Evolutionary conservation across 2,888 invertebrate genomes (phyloP), one percentile per base, ranked within the genome.

Genomic region (Philaethria dido): DNA sequence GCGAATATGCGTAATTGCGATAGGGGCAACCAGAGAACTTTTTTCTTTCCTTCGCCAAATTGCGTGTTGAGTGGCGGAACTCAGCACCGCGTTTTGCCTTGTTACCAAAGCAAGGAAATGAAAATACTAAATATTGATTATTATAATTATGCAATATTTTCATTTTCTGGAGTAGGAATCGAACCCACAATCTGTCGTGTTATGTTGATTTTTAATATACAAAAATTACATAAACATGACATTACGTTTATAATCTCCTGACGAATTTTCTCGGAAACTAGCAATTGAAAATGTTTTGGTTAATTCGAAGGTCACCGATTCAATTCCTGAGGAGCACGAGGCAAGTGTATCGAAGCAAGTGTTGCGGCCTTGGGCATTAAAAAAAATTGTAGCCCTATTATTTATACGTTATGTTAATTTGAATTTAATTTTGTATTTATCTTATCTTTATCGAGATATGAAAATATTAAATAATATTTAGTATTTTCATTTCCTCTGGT

Each of bases 231-330:
- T 52, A 33, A 52, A 52, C 52, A 33, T 33, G n/a, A 25, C 29
- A 16, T 50, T 50, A n/a, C n/a, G 52, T 52, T 52, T 52, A 52
- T 33, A 52, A 52, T 52, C 52, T 52, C 52, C 4, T 0, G 16
- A 52, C 9, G 11, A 33, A 16, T 33, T 52, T 52, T 52, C 52
- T 33, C 11, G 52, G 52, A 52, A 52, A 18, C 52, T 33, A 52
- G 11, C 16, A 50, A 4, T 52, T 33, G 52, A 72, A 66, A 73
- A 73, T 71, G 76, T 69, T 52, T 52, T 33, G 29, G n/a, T 16
- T 52, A 52, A 52, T 52, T 3, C 29, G 52, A 52, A 52, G 52
- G 52, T 52, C 29, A 29, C 11, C 3, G 29, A 16, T 52, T 33
- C 33, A 33, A 52, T 29, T 52, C 52, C 16, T 29, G 11, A 16